Base-by-base conservation (phyloP, 2,888 invertebrate species). In the Piscicola geometra region DNA sequence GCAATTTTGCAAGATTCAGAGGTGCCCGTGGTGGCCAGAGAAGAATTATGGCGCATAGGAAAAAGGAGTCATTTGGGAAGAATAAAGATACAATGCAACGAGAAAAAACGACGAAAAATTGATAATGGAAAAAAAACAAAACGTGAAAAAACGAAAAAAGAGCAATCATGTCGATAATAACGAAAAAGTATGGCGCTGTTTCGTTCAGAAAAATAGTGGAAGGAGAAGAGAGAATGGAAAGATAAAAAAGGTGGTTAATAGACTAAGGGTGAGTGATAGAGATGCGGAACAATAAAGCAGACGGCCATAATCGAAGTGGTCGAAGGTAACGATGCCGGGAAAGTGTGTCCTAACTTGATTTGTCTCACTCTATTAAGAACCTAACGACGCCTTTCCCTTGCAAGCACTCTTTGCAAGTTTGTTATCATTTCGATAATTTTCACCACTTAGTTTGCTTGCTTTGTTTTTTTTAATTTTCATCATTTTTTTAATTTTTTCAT, bases 21-120 rank as follows among this genome's bases (percentile, higher is more conserved):
- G 60, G 60, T 25, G 25, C 60, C 25, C 15, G 21, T 9, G 60
- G 15, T 9, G 15, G 41, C 5, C 15, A 15, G 41, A 15, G 41
- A 9, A 15, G 25, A 56, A n/a, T 56, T 56, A 56, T 56, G 60
- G 60, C 60, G 5, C n/a, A 25, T 25, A 56, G 60, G 60, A 56
- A 56, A 56, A 21, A 56, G n/a, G n/a, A 56, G 25, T 56, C 60
- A 56, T 5, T 56, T 56, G 60, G 60, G 60, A 56, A 56, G n/a
- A 56, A 56, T 56, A 56, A 56, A 56, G 3, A 18, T 5, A 41
- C 41, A 41, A 41, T 5, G 12, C 60, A 56, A 25, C n/a, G 21
- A 5, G n/a, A 21, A 56, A 56, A 56, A n/a, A 18, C 9, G n/a
- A 25, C 60, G n/a, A 56, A 56, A 25, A 15, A 56, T 56, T 25